Base-by-base conservation (phyloP, 2,888 invertebrate genomes). In the Pseudoips prasinana region DNA sequence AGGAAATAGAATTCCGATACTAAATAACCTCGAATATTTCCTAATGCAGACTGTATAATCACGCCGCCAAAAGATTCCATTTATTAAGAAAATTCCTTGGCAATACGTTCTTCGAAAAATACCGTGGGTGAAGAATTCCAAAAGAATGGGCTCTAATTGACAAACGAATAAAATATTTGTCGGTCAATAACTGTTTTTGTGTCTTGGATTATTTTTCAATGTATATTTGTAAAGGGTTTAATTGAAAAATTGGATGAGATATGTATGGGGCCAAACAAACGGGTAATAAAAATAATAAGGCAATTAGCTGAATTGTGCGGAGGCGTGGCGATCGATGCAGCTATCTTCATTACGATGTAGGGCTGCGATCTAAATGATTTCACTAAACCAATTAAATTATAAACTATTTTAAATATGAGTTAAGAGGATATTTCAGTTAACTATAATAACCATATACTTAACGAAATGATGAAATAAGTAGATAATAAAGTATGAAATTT, bases 281-380 rank as follows among this genome's bases (percentile, higher is more conserved):
- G 76, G 78, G 82, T 73, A 80, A 84, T 87, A 86, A 85, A 86
- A 84, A 82, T 84, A 82, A 85, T 85, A 75, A 84, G 78, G 71
- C 79, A 79, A 79, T 87, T 84, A 82, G 75, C 60, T 59, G 73
- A 79, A 76, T 74, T 73, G 78, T 45, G 64, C 59, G 76, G 66
- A 61, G 78, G 79, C 77, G 75, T 59, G 69, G 67, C 67, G 43
- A 66, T 73, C 74, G 70, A 71, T 65, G 59, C 37, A 54, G 48
- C 73, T 68, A 64, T 76, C 58, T 64, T 62, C 58, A 71, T 70
- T 67, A 68, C 54, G 42, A 14, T 33, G 11, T 58, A 74, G 64
- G 61, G 64, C 35, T 67, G 62, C 29, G 14, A 14, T 14, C 14
- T 3, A 5, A 14, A 14, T 14, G 14, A n/a, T 14, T 14, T 14